Evolutionary conservation across 2,797 vertebrate species (phyloP).

Genomic region (Nyctalus aviator): DNA sequence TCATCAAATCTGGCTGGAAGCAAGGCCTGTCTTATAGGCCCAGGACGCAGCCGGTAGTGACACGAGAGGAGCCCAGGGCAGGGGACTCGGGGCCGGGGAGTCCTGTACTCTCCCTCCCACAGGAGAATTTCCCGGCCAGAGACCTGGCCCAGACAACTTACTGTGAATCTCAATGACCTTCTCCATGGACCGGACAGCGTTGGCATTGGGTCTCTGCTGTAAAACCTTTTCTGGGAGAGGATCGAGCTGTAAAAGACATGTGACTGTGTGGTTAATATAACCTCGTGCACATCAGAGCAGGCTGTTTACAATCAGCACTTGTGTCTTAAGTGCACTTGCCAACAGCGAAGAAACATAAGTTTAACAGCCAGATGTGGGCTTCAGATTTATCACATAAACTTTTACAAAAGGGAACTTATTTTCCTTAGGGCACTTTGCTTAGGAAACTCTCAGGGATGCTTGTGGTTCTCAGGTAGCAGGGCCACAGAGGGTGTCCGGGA

Average conservation of each 20-base stretch:
- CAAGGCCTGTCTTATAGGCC: accelerated
- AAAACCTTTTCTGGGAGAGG: slow-evolving; percentile 94
- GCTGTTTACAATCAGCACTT: no score
- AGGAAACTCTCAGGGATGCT: accelerated
- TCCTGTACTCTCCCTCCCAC: not conserved
- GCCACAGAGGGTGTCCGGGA: no score
- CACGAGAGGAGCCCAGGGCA: not conserved
- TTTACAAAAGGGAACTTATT: not conserved
- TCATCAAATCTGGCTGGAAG: accelerated
- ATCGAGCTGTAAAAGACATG: slow-evolving; percentile 89
- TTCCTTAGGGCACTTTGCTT: not conserved
- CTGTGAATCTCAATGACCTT: slow-evolving; percentile 95
- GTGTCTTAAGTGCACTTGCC: accelerated
- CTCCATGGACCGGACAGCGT: slow-evolving; percentile 96
- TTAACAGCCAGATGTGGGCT: not conserved
- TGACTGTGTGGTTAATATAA: not conserved
- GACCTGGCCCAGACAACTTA: slow-evolving; percentile 86
- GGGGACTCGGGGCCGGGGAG: not conserved
- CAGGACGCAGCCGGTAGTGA: not conserved
- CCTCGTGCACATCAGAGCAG: not conserved
- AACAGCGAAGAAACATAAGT: not conserved
- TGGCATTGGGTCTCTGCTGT: slow-evolving; percentile 94
- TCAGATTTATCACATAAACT: accelerated
- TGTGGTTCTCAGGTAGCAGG: accelerated
- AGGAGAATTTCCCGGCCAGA: not conserved